Conservation (phyloP, 2,113 vertebrate genomes). For the Paramormyrops kingsleyae region DNA sequence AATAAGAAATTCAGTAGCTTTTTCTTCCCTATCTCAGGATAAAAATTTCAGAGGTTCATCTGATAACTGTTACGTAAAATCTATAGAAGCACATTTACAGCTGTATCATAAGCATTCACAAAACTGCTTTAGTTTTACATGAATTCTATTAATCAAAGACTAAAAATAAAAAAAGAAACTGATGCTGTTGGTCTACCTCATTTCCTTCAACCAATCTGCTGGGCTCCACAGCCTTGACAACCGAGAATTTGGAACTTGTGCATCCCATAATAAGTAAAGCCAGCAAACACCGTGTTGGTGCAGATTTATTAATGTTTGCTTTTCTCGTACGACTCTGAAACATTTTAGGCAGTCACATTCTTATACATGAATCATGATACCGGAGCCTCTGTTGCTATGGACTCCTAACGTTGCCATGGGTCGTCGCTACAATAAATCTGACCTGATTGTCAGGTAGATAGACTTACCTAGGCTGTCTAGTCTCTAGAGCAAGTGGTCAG, state of each 20-base stretch:
- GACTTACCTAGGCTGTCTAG: not conserved
- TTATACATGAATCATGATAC: conserved; percentile 30
- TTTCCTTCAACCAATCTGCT: conserved; percentile 23
- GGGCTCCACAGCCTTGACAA: conserved; percentile 41
- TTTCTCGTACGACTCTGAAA: not conserved
- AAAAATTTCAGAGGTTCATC: not conserved
- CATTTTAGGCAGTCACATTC: conserved; percentile 41
- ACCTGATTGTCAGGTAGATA: conserved; percentile 35
- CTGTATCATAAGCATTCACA: not conserved
- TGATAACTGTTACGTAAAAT: not conserved
- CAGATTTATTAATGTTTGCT: not conserved
- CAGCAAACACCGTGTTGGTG: not conserved
- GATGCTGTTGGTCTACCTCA: conserved; percentile 40
- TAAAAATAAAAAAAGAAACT: not conserved
- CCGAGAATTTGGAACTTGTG: conserved; percentile 41
- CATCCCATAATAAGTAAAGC: conserved; percentile 55
- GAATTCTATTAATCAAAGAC: not conserved
- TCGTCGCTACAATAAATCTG: conserved; percentile 68
- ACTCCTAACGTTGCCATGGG: conserved; percentile 49
- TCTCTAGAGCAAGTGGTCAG: not conserved
- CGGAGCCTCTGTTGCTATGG: conserved; percentile 39
- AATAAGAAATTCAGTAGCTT: not conserved
- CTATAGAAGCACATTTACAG: not conserved
- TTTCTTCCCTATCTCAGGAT: not conserved
- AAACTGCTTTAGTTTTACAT: not conserved